These are phyloP conservation scores for Cydia fagiglandana DNA, from an alignment of 1,140 invertebrate species.

Conservation along the genomic window DNA sequence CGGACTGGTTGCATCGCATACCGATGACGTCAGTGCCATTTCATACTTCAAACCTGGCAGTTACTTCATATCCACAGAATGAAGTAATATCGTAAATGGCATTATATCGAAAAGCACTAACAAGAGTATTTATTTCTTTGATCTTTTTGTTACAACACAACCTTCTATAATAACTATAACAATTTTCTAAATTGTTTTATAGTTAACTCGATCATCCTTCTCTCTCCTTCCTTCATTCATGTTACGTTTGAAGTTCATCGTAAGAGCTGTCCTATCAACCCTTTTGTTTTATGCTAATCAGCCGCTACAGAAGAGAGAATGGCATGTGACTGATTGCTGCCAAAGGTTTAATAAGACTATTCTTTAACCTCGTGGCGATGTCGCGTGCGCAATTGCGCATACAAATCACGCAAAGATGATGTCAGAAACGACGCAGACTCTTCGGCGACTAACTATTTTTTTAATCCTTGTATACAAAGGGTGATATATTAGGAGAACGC, in stretches of 20 bases:
- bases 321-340: background rate
- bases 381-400: conserved; percentile 39
- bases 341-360: conserved; percentile 39
- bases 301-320: too few relatives aligned
- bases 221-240: too few relatives aligned
- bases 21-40: conserved; percentile 30
- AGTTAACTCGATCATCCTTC: too few relatives aligned
- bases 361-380: conserved; percentile 39
- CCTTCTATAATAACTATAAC: too few relatives aligned
- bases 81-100: background rate
- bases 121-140: too few relatives aligned
- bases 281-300: background rate
- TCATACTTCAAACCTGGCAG: conserved; percentile 16
- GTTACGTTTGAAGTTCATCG: background rate
- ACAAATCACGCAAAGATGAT: conserved; percentile 50
- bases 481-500: conserved; percentile 21
- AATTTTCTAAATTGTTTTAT: too few relatives aligned
- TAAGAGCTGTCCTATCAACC: background rate
- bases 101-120: background rate
- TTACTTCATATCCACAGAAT: conserved; percentile 14
- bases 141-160: too few relatives aligned
- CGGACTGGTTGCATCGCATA: conserved; percentile 27
- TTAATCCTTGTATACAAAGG: conserved; percentile 43
- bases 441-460: conserved; percentile 42
- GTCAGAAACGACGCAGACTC: conserved; percentile 36